phyloP scores from a whole-genome alignment of 2,113 vertebrate species.

The Etheostoma spectabile region DNA sequence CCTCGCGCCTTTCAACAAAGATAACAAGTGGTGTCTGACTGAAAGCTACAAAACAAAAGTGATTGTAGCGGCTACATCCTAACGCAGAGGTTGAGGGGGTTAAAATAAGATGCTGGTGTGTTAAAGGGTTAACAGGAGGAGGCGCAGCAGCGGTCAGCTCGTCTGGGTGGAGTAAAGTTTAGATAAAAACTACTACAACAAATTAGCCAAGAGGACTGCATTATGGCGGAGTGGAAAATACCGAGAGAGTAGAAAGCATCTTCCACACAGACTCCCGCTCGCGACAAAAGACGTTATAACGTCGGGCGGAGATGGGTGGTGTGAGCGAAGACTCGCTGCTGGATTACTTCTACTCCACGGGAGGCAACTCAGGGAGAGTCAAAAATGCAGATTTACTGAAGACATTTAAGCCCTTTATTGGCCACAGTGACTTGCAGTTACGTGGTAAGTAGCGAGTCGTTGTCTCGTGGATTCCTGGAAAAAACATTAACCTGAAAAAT shows the following conservation, averaged over 20 bases:
- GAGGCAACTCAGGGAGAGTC: slow-evolving; percentile 79
- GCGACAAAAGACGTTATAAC: background rate
- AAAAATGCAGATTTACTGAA: slow-evolving; percentile 82
- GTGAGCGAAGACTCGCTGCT: slow-evolving; percentile 83
- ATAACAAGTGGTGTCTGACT: too few species aligned
- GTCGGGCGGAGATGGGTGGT: slow-evolving; percentile 72
- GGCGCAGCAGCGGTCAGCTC: slow-evolving; percentile 67
- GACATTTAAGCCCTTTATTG: slow-evolving; percentile 84
- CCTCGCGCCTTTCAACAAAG: background rate
- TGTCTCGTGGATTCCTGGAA: background rate
- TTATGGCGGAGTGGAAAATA: slow-evolving; percentile 22
- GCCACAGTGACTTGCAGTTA: slow-evolving; percentile 80
- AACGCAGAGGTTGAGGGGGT: background rate
- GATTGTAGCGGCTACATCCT: background rate
- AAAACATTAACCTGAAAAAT: background rate
- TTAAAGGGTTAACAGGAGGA: slow-evolving; percentile 81
- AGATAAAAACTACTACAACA: slow-evolving; percentile 51
- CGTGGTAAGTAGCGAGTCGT: slow-evolving; percentile 78
- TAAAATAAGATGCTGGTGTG: slow-evolving; percentile 23
- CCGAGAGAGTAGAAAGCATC: background rate
- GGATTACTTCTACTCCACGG: slow-evolving; percentile 80
- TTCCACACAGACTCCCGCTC: background rate
- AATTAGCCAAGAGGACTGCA: slow-evolving; percentile 70
- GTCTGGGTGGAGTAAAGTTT: slow-evolving; percentile 83
- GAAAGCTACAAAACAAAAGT: background rate